phyloP scores from a whole-genome alignment of 2,797 vertebrate species.

The Vipera latastei region DNA sequence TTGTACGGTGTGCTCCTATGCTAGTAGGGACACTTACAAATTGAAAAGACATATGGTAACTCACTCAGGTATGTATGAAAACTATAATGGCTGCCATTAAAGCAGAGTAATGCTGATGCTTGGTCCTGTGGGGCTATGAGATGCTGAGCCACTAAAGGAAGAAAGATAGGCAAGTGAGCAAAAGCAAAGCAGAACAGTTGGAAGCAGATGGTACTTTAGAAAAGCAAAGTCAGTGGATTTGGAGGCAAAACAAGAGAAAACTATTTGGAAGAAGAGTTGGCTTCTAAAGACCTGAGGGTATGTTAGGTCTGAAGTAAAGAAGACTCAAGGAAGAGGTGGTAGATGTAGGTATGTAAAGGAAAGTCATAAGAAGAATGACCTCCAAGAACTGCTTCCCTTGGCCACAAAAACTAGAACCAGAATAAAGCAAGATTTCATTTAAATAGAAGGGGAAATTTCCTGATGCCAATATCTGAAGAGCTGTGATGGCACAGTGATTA shows the following conservation, averaged over 20 bases:
- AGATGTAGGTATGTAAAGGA: neutral
- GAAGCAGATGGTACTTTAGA: neutral
- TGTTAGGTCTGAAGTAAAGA: neutral
- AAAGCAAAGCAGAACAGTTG: neutral
- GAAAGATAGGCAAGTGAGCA: neutral
- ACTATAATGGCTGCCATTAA: neutral
- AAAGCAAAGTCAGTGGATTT: neutral
- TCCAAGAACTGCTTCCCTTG: neutral
- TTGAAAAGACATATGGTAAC: conserved; percentile 71
- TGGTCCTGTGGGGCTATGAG: neutral
- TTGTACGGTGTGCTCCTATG: conserved; percentile 65
- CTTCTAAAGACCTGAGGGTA: neutral
- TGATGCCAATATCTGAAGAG: neutral
- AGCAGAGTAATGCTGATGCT: neutral
- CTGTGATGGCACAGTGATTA: too few relatives aligned
- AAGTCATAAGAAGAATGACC: neutral
- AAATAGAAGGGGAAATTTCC: neutral
- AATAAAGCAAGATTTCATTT: neutral
- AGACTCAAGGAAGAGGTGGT: too few relatives aligned
- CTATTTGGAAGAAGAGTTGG: neutral
- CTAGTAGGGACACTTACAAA: conserved; percentile 67
- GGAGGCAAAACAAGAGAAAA: neutral
- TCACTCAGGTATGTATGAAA: conserved; percentile 63
- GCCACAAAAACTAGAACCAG: neutral
- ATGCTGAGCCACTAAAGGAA: neutral